Conservation (phyloP, 2,113 vertebrate genomes). For the Chionis minor region DNA sequence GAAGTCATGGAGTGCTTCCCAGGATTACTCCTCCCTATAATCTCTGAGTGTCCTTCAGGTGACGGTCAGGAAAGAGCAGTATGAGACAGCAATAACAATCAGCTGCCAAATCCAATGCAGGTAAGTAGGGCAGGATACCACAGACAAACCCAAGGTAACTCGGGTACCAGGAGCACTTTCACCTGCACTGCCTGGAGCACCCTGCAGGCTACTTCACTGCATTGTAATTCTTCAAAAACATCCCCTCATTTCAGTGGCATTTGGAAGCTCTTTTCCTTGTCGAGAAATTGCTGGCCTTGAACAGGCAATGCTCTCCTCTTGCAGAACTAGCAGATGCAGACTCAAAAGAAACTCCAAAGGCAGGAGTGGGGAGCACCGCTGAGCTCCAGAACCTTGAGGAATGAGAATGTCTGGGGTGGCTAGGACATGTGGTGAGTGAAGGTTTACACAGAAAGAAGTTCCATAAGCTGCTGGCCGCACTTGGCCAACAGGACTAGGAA, state of each 20-base stretch:
- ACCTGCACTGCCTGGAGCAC: fast-evolving
- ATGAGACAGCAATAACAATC: not conserved
- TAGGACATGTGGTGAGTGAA: not conserved
- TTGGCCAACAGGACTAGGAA: not conserved
- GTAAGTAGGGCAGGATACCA: not conserved
- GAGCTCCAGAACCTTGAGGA: not conserved
- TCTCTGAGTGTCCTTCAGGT: not conserved
- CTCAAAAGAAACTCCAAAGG: not conserved
- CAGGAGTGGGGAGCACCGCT: not conserved
- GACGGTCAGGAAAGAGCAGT: not conserved
- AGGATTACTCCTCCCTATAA: not conserved
- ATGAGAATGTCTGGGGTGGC: not conserved
- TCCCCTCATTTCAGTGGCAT: not conserved
- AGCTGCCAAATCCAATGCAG: not conserved
- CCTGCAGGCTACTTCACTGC: not conserved
- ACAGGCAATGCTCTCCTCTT: not conserved
- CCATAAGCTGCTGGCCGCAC: not conserved
- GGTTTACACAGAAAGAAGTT: not conserved
- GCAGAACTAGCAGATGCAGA: not conserved
- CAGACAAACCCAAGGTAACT: not conserved
- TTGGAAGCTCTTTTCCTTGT: not conserved
- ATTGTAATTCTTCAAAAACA: not conserved
- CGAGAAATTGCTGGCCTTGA: not conserved
- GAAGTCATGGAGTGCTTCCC: not conserved
- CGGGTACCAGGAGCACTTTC: not conserved